A percentile compares a stretch with the other conserved stretches of the same genome.
phyloP scores from a whole-genome alignment of 2,113 vertebrate genomes.

The Phalacrocorax pelagicus region DNA sequence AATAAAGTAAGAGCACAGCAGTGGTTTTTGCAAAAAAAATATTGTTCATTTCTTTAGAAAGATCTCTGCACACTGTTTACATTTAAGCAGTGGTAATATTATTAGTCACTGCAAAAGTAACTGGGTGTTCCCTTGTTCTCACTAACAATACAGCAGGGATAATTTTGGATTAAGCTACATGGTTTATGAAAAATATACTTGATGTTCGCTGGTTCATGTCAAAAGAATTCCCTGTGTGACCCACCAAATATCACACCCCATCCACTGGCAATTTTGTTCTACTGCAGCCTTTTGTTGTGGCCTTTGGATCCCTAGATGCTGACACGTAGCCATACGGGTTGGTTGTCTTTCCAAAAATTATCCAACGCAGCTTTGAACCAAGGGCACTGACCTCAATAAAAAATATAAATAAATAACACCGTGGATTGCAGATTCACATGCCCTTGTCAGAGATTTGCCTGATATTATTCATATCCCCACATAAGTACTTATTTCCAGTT shows the following conservation, averaged over 20 bases:
- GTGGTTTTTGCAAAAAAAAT: neutral
- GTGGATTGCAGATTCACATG: neutral
- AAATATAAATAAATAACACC: conserved; percentile 36
- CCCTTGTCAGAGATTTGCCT: conserved; percentile 4
- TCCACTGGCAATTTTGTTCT: conserved; percentile 19
- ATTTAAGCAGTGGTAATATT: conserved; percentile 30
- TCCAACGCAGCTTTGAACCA: conserved; percentile 23
- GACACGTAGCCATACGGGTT: neutral
- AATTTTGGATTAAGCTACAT: conserved; percentile 44
- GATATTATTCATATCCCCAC: conserved; percentile 26
- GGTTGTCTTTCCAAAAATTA: conserved; percentile 30
- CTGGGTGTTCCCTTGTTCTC: conserved; percentile 48
- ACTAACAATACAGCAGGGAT: conserved; percentile 25
- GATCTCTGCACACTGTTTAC: neutral
- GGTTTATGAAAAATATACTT: conserved; percentile 47
- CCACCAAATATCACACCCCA: conserved; percentile 13
- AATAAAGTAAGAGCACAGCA: neutral
- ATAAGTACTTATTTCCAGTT: conserved; percentile 40
- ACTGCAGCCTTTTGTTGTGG: conserved; percentile 19
- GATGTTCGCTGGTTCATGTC: conserved; percentile 36
- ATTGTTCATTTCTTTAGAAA: neutral
- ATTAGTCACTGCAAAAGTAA: conserved; percentile 51
- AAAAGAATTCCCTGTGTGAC: conserved; percentile 39
- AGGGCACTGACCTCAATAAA: conserved; percentile 31
- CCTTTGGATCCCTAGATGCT: conserved; percentile 20